phyloP scores from a whole-genome alignment of 2,888 invertebrate species.

The Acronicta psi region DNA sequence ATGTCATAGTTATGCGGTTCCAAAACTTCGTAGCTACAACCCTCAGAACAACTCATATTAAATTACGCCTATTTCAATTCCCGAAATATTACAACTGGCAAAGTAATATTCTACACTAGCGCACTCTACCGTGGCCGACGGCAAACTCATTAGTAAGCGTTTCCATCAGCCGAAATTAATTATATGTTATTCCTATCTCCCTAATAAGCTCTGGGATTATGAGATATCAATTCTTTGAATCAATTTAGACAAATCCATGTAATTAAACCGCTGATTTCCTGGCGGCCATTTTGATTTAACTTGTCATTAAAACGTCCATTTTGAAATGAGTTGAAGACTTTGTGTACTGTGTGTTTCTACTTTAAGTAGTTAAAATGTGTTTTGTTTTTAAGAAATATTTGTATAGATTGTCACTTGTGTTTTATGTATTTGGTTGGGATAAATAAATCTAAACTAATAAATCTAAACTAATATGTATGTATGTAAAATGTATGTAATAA shows the following conservation, averaged over 20 bases:
- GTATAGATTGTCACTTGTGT: too few relatives aligned
- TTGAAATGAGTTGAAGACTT: neutral
- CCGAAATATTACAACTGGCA: constrained; percentile 14
- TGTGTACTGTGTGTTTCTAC: neutral
- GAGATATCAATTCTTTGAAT: constrained; percentile 35
- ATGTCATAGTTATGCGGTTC: neutral
- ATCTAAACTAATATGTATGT: too few relatives aligned
- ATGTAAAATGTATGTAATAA: too few relatives aligned
- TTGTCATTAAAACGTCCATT: constrained; percentile 2
- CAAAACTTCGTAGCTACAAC: neutral
- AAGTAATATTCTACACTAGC: constrained; percentile 11
- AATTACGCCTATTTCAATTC: neutral
- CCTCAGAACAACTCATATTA: neutral
- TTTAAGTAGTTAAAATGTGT: neutral
- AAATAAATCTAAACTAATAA: too few relatives aligned
- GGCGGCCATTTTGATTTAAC: constrained; percentile 12
- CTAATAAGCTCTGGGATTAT: constrained; percentile 32
- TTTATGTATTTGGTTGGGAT: too few relatives aligned
- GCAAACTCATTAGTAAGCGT: constrained; percentile 30
- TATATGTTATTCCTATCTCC: constrained; percentile 28
- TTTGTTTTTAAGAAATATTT: too few relatives aligned
- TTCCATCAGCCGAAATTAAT: constrained; percentile 33
- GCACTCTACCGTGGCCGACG: constrained; percentile 8
- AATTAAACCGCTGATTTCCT: constrained; percentile 20
- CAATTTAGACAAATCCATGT: constrained; percentile 30